Percentiles rank a stretch among this genome's conserved stretches.
phyloP scores from a whole-genome alignment of 2,113 vertebrate species.

The Sprattus sprattus region DNA sequence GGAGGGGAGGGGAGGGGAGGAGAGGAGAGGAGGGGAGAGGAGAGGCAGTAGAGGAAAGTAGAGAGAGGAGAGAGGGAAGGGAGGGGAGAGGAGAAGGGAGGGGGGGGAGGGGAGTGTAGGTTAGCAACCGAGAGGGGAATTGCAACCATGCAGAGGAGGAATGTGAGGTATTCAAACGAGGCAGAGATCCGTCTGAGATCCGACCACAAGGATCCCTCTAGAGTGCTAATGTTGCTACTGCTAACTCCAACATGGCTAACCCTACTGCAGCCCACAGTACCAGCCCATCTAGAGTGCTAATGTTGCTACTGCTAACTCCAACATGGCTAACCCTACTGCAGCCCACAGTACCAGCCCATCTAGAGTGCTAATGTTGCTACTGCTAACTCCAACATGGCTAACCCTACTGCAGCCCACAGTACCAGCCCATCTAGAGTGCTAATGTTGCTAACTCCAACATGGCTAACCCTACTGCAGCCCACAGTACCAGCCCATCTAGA shows the following conservation, averaged over 20 bases:
- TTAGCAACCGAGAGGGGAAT: background rate
- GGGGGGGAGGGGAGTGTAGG: background rate
- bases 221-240: background rate
- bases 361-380: background rate
- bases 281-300: too few relatives aligned
- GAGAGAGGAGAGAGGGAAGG: background rate
- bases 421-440: background rate
- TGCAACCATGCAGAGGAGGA: conserved; percentile 1
- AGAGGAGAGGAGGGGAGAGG: background rate
- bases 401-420: background rate
- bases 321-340: too few relatives aligned
- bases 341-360: too few relatives aligned
- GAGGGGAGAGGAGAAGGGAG: too few relatives aligned
- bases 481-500: too few relatives aligned
- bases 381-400: background rate
- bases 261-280: too few relatives aligned
- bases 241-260: background rate
- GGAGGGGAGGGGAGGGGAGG: background rate
- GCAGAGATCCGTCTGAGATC: background rate
- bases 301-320: background rate
- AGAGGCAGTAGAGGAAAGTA: too few relatives aligned
- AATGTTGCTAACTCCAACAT: too few relatives aligned
- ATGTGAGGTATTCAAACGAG: background rate
- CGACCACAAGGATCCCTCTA: background rate
- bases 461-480: too few relatives aligned